Conservation (phyloP, 2,113 vertebrate species). For the Pelecanoides urinatrix region DNA sequence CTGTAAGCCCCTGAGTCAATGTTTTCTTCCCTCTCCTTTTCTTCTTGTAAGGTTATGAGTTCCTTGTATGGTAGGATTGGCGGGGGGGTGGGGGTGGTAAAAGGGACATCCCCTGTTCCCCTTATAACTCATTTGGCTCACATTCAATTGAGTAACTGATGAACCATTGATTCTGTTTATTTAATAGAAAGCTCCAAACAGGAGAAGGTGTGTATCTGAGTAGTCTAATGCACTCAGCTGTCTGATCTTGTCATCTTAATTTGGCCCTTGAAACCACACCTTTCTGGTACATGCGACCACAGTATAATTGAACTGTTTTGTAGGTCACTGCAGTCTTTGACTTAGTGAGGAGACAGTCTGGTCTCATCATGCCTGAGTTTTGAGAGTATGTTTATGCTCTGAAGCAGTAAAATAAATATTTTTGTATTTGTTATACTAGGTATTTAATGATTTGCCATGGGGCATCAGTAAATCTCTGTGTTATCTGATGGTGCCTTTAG, state of each 20-base stretch:
- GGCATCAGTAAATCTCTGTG: neutral
- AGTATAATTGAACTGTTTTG: neutral
- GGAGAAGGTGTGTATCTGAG: neutral
- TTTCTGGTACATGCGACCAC: neutral
- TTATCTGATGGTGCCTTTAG: neutral
- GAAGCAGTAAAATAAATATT: conserved; percentile 16
- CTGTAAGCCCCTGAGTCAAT: neutral
- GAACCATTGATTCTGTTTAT: neutral
- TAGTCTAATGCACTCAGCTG: neutral
- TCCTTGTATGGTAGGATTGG: neutral
- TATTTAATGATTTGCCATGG: neutral
- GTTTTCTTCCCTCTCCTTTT: neutral
- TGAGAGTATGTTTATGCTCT: neutral
- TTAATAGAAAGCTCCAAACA: neutral
- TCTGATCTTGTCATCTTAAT: neutral
- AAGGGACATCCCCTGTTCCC: neutral
- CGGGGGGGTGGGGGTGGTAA: accelerated
- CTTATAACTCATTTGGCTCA: neutral
- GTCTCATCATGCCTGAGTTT: neutral
- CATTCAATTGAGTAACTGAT: neutral
- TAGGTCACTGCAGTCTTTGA: neutral
- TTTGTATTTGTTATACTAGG: neutral
- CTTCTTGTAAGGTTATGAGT: neutral
- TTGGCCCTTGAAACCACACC: neutral
- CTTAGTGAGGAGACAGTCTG: neutral